A percentile compares a stretch with the other conserved stretches of the same genome.
Evolutionary conservation across 2,113 vertebrate genomes (phyloP).

Genomic region (Anoura caudifer): DNA sequence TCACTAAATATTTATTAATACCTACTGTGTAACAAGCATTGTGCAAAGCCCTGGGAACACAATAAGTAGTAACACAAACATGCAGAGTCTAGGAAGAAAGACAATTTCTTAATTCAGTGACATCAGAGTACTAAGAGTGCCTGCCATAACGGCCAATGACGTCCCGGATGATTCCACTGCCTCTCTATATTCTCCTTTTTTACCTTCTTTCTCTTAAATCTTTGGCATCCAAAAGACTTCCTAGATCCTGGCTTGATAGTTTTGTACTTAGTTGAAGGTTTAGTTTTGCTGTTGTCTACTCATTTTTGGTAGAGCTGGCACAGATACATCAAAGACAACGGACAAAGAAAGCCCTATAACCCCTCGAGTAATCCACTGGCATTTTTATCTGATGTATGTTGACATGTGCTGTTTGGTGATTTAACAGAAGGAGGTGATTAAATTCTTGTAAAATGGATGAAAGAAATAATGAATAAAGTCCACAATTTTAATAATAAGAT

Average conservation of each 20-base stretch:
- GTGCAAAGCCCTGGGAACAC: background rate
- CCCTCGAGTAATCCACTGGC: background rate
- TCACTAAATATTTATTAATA: background rate
- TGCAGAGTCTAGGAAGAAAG: background rate
- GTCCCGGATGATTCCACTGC: background rate
- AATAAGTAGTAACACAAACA: background rate
- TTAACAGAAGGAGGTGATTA: background rate
- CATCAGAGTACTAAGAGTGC: background rate
- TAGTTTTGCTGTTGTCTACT: background rate
- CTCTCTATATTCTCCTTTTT: background rate
- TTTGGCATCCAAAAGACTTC: slow-evolving; percentile 5
- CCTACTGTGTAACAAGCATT: background rate
- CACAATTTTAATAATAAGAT: background rate
- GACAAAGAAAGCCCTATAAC: background rate
- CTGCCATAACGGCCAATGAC: background rate
- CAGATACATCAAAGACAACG: background rate
- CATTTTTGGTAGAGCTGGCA: background rate
- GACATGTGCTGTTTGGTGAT: background rate
- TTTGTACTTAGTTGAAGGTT: background rate
- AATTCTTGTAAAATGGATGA: background rate
- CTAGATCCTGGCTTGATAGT: background rate
- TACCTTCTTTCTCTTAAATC: background rate
- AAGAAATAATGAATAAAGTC: background rate
- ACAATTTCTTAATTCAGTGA: background rate
- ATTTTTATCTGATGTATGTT: background rate